Conservation (phyloP, 2,888 invertebrate genomes). For the Stenolophus ochropezus region DNA sequence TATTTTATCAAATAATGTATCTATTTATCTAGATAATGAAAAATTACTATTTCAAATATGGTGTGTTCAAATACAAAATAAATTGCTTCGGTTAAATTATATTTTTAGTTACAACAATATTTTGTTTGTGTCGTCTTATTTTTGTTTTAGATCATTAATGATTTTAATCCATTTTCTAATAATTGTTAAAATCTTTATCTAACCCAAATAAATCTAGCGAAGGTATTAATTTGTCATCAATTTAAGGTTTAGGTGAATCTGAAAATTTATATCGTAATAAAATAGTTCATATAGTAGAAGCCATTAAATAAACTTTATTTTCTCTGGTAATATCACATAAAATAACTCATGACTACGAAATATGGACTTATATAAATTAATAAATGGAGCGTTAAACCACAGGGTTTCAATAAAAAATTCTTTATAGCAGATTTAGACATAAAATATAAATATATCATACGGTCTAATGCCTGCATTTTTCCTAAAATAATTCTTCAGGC, state of each 20-base stretch:
- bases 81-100: too few species aligned
- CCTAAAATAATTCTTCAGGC: background rate
- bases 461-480: background rate
- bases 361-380: background rate
- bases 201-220: background rate
- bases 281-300: background rate
- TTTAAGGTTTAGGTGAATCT: constrained; percentile 22
- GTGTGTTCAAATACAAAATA: too few species aligned
- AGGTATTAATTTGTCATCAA: constrained; percentile 17
- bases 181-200: background rate
- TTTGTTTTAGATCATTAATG: background rate
- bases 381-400: background rate
- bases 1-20: too few species aligned
- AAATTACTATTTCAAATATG: too few species aligned
- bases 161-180: background rate
- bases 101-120: background rate
- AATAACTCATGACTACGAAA: background rate
- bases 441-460: background rate
- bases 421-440: background rate
- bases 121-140: background rate
- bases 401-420: background rate
- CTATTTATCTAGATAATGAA: too few species aligned
- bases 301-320: constrained; percentile 19
- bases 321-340: background rate
- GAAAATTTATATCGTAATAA: constrained; percentile 15